These are phyloP conservation scores for Emydocephalus ijimae DNA, from an alignment of 2,113 vertebrate genomes.

Conservation along the genomic window DNA sequence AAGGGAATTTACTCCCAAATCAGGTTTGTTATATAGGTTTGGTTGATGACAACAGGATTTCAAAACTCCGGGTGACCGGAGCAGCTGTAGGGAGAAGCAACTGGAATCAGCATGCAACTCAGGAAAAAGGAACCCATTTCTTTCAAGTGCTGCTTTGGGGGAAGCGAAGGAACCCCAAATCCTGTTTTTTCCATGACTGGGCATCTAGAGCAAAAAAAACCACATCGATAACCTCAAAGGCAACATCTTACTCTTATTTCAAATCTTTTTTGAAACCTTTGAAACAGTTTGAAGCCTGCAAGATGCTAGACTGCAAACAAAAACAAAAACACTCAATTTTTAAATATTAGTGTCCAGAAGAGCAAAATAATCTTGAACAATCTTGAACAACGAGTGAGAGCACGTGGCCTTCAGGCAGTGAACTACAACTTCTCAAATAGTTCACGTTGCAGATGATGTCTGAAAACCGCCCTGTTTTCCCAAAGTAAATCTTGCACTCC, in stretches of 20 bases:
- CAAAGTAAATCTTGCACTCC: neutral
- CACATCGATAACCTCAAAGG: neutral
- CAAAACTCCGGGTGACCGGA: too few relatives aligned
- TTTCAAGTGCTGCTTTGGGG: neutral
- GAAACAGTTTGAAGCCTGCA: neutral
- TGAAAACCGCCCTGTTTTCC: neutral
- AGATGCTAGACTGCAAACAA: neutral
- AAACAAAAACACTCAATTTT: neutral
- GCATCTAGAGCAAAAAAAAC: neutral
- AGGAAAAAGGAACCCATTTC: neutral
- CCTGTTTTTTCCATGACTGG: neutral
- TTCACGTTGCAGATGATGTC: neutral
- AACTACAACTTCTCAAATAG: neutral
- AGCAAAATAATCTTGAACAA: neutral
- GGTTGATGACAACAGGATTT: neutral
- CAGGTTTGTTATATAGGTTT: neutral
- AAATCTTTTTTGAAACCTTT: neutral
- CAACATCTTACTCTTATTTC: neutral
- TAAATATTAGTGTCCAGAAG: neutral
- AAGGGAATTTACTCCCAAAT: neutral
- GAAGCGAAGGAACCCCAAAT: neutral
- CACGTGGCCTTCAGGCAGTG: neutral
- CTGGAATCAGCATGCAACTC: neutral
- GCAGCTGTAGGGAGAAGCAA: neutral
- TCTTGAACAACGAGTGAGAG: neutral